phyloP scores from a whole-genome alignment of 2,113 vertebrate genomes.

The Myiozetetes cayanensis region DNA sequence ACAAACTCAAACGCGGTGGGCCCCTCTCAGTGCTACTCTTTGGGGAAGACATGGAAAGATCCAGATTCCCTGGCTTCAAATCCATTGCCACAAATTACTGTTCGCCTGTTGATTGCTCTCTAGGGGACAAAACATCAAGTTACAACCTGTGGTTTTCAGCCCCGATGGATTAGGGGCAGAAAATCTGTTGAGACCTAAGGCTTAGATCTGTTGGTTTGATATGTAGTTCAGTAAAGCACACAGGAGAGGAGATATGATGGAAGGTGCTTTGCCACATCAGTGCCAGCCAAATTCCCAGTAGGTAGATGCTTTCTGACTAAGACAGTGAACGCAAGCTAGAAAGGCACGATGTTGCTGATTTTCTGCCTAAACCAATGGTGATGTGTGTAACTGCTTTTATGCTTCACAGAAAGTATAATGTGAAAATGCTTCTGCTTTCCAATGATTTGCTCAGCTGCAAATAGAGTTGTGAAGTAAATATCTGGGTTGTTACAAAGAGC shows the following conservation, averaged over 20 bases:
- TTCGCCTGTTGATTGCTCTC: slow-evolving; percentile 3
- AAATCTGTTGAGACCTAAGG: slow-evolving; percentile 43
- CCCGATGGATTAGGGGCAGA: slow-evolving; percentile 15
- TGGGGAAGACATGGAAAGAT: not conserved
- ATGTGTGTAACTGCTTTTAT: not conserved
- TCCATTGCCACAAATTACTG: not conserved
- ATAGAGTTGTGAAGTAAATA: not conserved
- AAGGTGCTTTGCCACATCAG: not conserved
- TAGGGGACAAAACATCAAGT: slow-evolving; percentile 39
- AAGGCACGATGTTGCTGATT: not conserved
- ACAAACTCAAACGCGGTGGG: rapidly evolving
- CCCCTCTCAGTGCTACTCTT: not conserved
- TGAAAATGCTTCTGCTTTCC: not conserved
- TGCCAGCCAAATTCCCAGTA: not conserved
- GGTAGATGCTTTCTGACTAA: not conserved
- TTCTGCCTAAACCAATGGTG: not conserved
- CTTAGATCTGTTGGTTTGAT: slow-evolving; percentile 29
- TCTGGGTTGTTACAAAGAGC: not conserved
- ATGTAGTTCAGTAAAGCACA: not conserved
- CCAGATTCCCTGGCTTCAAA: not conserved
- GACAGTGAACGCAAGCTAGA: not conserved
- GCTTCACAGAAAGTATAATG: not conserved
- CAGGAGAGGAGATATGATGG: not conserved
- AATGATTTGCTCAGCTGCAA: not conserved
- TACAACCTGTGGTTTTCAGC: slow-evolving; percentile 43